Evolutionary conservation across 53 echinoderm and acorn worm species (phyloP), one percentile per base, ranked within the genome.

Genomic region (Patiria pectinifera): DNA sequence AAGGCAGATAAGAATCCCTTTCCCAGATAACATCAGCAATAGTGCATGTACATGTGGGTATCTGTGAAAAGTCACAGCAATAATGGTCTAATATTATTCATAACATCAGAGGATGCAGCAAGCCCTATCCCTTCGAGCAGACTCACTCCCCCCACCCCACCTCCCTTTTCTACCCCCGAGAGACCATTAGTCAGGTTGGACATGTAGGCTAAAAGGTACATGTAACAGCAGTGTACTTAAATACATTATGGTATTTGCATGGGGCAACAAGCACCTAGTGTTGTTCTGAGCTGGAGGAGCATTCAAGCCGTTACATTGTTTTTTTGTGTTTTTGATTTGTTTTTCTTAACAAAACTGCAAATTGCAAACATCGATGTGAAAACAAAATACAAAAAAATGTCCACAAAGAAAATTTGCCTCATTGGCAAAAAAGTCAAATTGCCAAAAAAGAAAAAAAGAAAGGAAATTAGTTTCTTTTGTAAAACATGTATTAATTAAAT

Each of bases 181-280:
- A 45, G 45, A 79, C 80, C 48, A 47, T 79, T 79, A 79, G 80
- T 46, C 45, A n/a, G n/a, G n/a, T n/a, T n/a, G n/a, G n/a, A n/a
- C n/a, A 16, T 66, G 47, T 24, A 79, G 46, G 46, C 80, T 47
- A 44, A 11, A 23, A 25, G 76, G 43, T 76, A 25, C 11, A 43
- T 12, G 11, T 21, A 21, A 82, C 49, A 22, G 82, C 82, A 82
- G 24, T 82, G 82, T 58, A 82, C 82, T 58, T 82, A 0, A 12
- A 59, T 24, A 66, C 66, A 4, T 2, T 66, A 2, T 3, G 19
- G 66, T 14, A 66, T 66, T 66, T 66, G 66, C 19, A 16, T 66
- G 15, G 0, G 19, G 15, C 66, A 66, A 66, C 66, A 66, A 66
- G 60, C 12, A 11, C 60, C 35, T 35, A 35, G 12, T 60, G 60